A percentile compares a stretch with the other conserved stretches of the same genome.
Conservation (phyloP, 2,113 vertebrate genomes). For the Toxostoma redivivum region DNA sequence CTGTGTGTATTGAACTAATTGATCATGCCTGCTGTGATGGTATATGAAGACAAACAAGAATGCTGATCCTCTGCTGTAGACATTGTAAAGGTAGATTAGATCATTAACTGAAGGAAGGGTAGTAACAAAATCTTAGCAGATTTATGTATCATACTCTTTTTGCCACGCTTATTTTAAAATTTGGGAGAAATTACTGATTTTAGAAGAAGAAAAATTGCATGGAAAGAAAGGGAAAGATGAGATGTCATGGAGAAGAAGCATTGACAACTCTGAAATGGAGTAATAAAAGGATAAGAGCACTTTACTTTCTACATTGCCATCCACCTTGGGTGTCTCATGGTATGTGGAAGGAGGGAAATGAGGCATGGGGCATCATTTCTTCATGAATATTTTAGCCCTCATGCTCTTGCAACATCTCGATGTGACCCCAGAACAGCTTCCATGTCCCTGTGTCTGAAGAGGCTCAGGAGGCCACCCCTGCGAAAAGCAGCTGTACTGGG, state of each 20-base stretch:
- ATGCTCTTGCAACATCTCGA: fast-evolving
- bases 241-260: background rate
- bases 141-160: background rate
- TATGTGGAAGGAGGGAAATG: background rate
- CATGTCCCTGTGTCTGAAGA: background rate
- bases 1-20: background rate
- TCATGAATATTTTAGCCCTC: background rate
- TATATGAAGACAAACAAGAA: background rate
- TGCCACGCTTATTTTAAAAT: background rate
- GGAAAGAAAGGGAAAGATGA: background rate
- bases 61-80: background rate
- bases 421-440: background rate
- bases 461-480: background rate
- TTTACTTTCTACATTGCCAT: background rate
- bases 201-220: background rate
- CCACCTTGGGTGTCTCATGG: background rate
- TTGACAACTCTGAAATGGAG: background rate
- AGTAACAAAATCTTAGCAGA: background rate
- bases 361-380: background rate
- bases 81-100: background rate
- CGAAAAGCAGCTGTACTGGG: background rate
- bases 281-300: background rate
- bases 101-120: background rate
- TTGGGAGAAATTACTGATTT: background rate
- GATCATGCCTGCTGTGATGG: background rate